Percentiles rank a stretch among this genome's conserved stretches.
Conservation (phyloP, 2,888 invertebrate genomes). For the Pandemis corylana region DNA sequence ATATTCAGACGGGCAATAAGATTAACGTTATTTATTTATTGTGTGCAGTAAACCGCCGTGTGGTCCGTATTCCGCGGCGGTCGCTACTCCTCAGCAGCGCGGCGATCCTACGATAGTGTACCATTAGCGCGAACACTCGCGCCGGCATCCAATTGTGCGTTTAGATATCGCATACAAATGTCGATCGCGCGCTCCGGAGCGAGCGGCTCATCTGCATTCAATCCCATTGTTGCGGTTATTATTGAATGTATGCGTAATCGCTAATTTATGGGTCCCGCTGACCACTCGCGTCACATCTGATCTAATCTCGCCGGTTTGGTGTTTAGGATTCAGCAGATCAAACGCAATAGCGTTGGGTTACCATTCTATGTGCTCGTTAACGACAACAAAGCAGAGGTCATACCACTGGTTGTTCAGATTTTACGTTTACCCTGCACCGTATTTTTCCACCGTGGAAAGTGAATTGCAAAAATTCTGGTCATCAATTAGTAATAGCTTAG, state of each 20-base stretch:
- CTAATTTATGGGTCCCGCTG: conserved; percentile 79
- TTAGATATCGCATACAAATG: conserved; percentile 85
- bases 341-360: conserved; percentile 13
- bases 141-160: conserved; percentile 84
- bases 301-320: conserved; percentile 52
- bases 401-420: background rate
- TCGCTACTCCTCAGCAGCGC: conserved; percentile 75
- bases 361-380: conserved; percentile 28
- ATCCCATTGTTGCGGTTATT: conserved; percentile 84
- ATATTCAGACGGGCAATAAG: conserved; percentile 46
- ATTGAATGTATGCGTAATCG: conserved; percentile 80
- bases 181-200: conserved; percentile 71
- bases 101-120: conserved; percentile 82
- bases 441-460: background rate
- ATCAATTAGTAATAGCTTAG: background rate
- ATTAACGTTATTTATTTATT: conserved; percentile 75
- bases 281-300: conserved; percentile 60
- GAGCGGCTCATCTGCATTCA: conserved; percentile 81
- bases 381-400: conserved; percentile 28
- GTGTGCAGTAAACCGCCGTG: conserved; percentile 72
- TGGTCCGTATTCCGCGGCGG: conserved; percentile 78
- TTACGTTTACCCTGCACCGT: background rate
- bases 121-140: conserved; percentile 84
- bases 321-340: conserved; percentile 33
- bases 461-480: background rate